A percentile compares a stretch with the other conserved stretches of the same genome.
Conservation (phyloP, 2,797 vertebrate species). For the Alauda arvensis region DNA sequence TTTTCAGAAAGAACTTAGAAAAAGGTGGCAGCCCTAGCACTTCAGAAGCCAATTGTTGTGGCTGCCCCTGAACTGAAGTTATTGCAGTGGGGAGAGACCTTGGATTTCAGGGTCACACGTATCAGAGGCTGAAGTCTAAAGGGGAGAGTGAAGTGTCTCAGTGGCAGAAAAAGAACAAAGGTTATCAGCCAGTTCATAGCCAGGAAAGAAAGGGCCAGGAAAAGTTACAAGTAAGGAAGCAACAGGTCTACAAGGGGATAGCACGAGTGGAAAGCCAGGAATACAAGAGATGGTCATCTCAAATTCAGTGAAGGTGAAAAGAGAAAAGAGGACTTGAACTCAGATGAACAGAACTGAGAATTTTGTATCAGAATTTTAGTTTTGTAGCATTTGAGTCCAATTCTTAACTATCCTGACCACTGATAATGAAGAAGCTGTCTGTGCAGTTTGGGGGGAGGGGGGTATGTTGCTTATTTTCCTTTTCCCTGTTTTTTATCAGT, state of each 20-base stretch:
- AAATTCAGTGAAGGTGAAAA: neutral
- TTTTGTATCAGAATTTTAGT: neutral
- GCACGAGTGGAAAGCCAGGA: neutral
- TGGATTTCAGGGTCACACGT: rapidly evolving
- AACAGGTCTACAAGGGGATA: neutral
- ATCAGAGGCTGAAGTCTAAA: neutral
- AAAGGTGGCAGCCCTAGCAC: neutral
- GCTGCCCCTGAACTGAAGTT: neutral
- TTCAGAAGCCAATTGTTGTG: neutral
- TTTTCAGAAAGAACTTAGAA: neutral
- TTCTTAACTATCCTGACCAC: neutral
- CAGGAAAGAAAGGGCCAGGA: neutral
- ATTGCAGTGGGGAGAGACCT: neutral
- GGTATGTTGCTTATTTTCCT: rapidly evolving
- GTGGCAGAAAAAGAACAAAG: neutral
- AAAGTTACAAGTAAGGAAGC: neutral
- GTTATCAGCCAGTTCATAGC: neutral
- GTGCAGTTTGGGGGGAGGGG: rapidly evolving
- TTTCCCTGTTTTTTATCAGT: neutral
- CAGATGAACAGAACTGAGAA: neutral
- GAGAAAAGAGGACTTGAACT: neutral
- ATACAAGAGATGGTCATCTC: neutral
- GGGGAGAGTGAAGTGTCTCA: neutral
- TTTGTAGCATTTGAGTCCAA: neutral
- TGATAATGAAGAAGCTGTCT: neutral